Conservation (phyloP, 2,113 vertebrate species). For the Chunga burmeisteri region DNA sequence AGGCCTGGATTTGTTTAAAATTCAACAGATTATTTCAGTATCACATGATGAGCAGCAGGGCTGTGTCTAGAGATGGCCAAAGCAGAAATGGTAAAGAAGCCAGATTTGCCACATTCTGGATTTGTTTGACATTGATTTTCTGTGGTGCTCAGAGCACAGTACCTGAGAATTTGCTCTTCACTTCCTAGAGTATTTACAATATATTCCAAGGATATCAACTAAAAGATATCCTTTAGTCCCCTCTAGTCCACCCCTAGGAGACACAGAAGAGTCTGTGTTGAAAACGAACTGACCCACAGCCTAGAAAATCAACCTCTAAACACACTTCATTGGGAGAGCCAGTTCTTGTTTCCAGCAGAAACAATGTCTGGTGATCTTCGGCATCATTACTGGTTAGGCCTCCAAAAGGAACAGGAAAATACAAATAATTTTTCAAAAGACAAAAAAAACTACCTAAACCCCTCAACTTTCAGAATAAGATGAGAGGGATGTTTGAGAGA, state of each 20-base stretch:
- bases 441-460: neutral
- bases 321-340: neutral
- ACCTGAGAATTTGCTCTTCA: neutral
- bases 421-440: neutral
- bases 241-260: neutral
- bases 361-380: neutral
- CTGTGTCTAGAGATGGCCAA: neutral
- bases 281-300: neutral
- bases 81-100: neutral
- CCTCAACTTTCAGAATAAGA: neutral
- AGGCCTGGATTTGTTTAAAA: neutral
- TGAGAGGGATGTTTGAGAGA: neutral
- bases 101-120: neutral
- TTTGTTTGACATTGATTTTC: neutral
- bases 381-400: neutral
- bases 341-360: neutral
- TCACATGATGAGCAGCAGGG: rapidly evolving
- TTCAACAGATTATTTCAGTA: neutral
- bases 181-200: neutral
- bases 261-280: neutral
- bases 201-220: neutral
- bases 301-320: neutral
- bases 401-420: neutral
- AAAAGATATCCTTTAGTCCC: neutral
- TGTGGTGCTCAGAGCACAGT: neutral